Percentiles rank a stretch among this genome's conserved stretches.
Evolutionary conservation across 1,140 invertebrate genomes (phyloP).

Genomic region (Hydropsyche tenuis): DNA sequence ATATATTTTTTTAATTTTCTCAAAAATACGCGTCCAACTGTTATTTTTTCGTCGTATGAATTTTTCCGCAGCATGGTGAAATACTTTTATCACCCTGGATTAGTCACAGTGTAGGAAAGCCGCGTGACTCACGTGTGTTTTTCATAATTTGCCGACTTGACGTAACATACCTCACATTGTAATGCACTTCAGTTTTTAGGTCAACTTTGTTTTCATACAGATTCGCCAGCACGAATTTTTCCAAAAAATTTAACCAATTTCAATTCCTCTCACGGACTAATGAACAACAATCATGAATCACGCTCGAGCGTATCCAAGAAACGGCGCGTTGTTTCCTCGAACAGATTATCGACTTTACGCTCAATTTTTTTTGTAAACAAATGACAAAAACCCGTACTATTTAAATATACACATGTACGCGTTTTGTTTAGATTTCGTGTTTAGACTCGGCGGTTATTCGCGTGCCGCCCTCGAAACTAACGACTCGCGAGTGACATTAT

Average conservation of each 20-base stretch:
- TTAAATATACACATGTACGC: too few species aligned
- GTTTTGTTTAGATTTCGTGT: constrained; percentile 7
- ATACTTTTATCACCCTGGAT: not conserved
- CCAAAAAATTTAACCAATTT: not conserved
- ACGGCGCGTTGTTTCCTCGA: not conserved
- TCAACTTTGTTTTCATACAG: too few species aligned
- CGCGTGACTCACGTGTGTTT: not conserved
- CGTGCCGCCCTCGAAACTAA: not conserved
- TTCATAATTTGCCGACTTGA: not conserved
- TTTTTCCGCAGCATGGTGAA: not conserved
- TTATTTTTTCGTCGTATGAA: too few species aligned
- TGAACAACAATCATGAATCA: not conserved
- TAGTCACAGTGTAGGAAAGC: constrained; percentile 14
- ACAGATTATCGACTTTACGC: not conserved
- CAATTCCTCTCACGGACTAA: not conserved
- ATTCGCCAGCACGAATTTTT: not conserved
- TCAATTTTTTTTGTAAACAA: not conserved
- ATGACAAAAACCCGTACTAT: too few species aligned
- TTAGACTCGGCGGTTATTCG: constrained; percentile 11
- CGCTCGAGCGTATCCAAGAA: not conserved
- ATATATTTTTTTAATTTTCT: too few species aligned
- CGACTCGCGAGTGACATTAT: not conserved
- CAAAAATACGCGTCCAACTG: too few species aligned
- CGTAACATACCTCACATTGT: not conserved
- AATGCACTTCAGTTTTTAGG: not conserved